Evolutionary conservation across 2,797 vertebrate species (phyloP), one percentile per base, ranked within the genome.

Genomic region (Betta splendens): DNA sequence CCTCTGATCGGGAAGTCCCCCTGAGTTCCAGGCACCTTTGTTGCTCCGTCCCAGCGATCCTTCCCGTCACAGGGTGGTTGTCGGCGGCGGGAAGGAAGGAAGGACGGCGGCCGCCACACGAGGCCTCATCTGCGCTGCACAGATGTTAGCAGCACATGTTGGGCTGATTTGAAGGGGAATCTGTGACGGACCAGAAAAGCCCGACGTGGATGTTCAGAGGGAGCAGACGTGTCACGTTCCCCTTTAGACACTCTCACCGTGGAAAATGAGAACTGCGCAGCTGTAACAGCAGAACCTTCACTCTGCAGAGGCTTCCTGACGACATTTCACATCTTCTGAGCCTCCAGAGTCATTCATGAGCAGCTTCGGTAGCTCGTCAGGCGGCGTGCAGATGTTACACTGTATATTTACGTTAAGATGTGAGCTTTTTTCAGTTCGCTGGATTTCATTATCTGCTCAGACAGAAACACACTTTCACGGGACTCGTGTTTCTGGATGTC

Each of bases 1-100:
- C 74, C 72, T 75, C 70, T 42, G 57, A 62, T 52, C 74, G 79
- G 88, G 85, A 91, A 91, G 87, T 72, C 77, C 85, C 82, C 87
- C 68, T 38, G 44, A 85, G 87, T 85, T 86, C 84, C 85, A 72
- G 32, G 70, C 75, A 75, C 75, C 80, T 88, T 86, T 79, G 83
- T 75, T 37, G 64, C 55, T 55, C 54, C 75, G 45, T 67, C 55
- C 23, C 73, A 86, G 64, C 22, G 70, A 77, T 69, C 73, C 65
- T 81, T 78, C 78, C 76, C 51, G 49, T 64, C 55, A 21, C 65
- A 37, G 61, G 63, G 53, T 68, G 67, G 69, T 81, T 73, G n/a
- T 38, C 11, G 63, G 52, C 36, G 37, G 52, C 54, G 10, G 42
- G 42, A 35, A 49, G 33, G 26, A 35, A n/a, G 39, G 47, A 18